These are phyloP conservation scores for Silurus asotus DNA, from an alignment of 2,113 vertebrate species.

Conservation along the genomic window DNA sequence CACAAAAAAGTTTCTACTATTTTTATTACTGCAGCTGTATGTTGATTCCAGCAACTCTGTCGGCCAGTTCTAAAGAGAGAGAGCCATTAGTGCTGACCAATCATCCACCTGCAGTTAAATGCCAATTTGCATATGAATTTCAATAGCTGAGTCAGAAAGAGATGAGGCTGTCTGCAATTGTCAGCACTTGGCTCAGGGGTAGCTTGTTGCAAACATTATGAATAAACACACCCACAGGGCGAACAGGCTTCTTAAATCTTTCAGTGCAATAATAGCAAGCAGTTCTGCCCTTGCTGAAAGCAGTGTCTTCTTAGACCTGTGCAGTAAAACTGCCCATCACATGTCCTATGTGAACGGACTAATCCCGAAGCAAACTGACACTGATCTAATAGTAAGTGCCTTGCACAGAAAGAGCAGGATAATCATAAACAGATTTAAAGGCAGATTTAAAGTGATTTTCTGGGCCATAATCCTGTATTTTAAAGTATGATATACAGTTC, in stretches of 20 bases:
- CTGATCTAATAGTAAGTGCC: conserved; percentile 80
- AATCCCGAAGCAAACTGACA: conserved; percentile 70
- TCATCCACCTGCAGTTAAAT: background rate
- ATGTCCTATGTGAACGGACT: conserved; percentile 59
- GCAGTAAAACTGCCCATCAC: conserved; percentile 58
- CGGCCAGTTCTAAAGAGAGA: background rate
- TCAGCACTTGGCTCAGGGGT: background rate
- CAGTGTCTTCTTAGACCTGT: conserved; percentile 51
- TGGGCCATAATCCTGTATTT: background rate
- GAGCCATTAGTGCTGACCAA: background rate
- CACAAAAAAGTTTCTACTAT: background rate
- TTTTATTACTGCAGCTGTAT: background rate
- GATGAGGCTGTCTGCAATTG: background rate
- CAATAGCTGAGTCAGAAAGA: background rate
- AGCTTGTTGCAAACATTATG: conserved; percentile 3
- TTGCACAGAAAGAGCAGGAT: conserved; percentile 47
- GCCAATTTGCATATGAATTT: background rate
- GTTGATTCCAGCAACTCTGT: background rate
- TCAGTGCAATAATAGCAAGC: conserved; percentile 52
- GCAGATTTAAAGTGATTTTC: background rate
- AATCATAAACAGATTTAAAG: background rate
- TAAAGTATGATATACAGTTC: background rate
- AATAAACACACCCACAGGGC: background rate
- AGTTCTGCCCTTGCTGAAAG: conserved; percentile 50
- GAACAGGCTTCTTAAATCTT: conserved; percentile 59